phyloP scores from a whole-genome alignment of 2,888 invertebrate species.

The Ornithoptera priamus region DNA sequence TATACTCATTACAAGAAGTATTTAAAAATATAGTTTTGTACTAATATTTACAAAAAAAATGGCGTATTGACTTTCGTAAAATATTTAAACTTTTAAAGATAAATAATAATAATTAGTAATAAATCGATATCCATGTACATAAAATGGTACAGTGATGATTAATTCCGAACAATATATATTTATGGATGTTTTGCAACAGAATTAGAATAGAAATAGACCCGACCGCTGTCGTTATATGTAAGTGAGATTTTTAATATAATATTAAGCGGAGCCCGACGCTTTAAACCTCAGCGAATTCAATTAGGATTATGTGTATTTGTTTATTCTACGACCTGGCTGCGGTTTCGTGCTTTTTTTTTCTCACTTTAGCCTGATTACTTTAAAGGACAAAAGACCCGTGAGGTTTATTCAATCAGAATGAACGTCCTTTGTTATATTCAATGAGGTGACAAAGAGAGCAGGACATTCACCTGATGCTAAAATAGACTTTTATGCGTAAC shows the following conservation, averaged over 20 bases:
- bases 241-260: slow-evolving; percentile 15
- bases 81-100: too few relatives aligned
- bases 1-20: too few relatives aligned
- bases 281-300: slow-evolving; percentile 32
- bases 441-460: background rate
- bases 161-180: too few relatives aligned
- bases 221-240: slow-evolving; percentile 3
- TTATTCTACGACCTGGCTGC: slow-evolving; percentile 33
- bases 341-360: slow-evolving; percentile 28
- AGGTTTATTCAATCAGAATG: slow-evolving; percentile 9
- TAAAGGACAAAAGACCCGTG: slow-evolving; percentile 16
- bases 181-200: too few relatives aligned
- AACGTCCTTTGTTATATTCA: background rate
- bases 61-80: too few relatives aligned
- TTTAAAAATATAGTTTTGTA: too few relatives aligned
- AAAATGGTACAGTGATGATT: too few relatives aligned
- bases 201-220: too few relatives aligned
- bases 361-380: background rate
- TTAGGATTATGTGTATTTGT: slow-evolving; percentile 40
- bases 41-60: too few relatives aligned
- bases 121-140: too few relatives aligned
- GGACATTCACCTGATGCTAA: too few relatives aligned
- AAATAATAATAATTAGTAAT: too few relatives aligned
- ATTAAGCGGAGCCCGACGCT: slow-evolving; percentile 18
- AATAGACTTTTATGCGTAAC: background rate